These are phyloP conservation scores for Agapostemon virescens DNA, from an alignment of 2,888 invertebrate genomes.

Conservation along the genomic window DNA sequence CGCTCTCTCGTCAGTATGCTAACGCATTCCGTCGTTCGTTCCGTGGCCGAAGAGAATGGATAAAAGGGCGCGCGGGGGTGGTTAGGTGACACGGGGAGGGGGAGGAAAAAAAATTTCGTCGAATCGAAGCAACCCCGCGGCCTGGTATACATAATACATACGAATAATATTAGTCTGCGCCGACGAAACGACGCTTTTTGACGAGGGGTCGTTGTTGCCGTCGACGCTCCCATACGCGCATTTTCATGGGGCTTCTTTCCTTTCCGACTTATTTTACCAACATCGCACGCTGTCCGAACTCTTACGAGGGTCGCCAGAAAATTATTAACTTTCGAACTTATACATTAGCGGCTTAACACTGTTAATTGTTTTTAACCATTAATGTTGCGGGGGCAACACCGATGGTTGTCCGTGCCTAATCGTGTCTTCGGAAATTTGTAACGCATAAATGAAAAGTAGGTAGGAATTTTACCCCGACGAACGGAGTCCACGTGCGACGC, in stretches of 20 bases:
- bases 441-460: too few species aligned
- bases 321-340: too few species aligned
- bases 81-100: background rate
- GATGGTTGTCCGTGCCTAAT: too few species aligned
- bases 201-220: conserved; percentile 55
- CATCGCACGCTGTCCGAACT: background rate
- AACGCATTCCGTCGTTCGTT: conserved; percentile 60
- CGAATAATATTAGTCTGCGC: conserved; percentile 60
- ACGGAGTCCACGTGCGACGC: too few species aligned
- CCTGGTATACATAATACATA: conserved; percentile 63
- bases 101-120: conserved; percentile 41
- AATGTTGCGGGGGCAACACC: too few species aligned
- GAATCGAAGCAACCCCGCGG: conserved; percentile 59
- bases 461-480: too few species aligned
- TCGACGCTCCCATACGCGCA: conserved; percentile 31
- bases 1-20: conserved; percentile 65
- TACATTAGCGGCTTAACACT: too few species aligned
- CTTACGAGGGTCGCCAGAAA: too few species aligned
- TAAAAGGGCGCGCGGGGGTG: background rate
- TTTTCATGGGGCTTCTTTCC: conserved; percentile 30
- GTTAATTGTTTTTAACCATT: too few species aligned
- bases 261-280: background rate
- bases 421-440: too few species aligned
- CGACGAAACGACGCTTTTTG: conserved; percentile 59
- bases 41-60: conserved; percentile 13